These are phyloP conservation scores for Silurus asotus DNA, from an alignment of 2,113 vertebrate genomes.

Conservation along the genomic window DNA sequence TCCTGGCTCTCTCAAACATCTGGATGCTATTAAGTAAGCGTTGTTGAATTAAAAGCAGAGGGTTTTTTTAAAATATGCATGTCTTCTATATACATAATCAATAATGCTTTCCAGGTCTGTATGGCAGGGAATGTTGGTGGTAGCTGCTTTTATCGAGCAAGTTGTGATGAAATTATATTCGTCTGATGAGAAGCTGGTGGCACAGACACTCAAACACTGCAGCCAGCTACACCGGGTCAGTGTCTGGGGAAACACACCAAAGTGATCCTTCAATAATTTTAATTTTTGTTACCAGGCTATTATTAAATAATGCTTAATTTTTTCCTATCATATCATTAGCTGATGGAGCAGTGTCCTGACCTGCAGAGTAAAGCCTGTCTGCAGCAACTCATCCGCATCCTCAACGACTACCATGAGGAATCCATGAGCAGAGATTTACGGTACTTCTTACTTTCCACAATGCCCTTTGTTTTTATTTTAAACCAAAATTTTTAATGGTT, in stretches of 20 bases:
- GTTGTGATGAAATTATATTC: constrained; percentile 57
- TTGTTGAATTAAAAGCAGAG: neutral
- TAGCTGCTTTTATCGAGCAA: constrained; percentile 69
- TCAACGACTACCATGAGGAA: constrained; percentile 66
- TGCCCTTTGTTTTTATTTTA: neutral
- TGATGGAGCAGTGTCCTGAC: constrained; percentile 67
- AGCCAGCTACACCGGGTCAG: constrained; percentile 64
- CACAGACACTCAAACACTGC: constrained; percentile 67
- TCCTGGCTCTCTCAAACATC: constrained; percentile 53
- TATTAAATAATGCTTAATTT: neutral
- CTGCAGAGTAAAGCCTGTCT: constrained; percentile 56
- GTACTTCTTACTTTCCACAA: constrained; percentile 44
- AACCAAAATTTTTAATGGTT: neutral
- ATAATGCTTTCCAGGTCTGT: constrained; percentile 50
- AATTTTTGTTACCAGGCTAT: neutral
- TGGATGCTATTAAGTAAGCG: constrained; percentile 68
- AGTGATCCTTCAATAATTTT: neutral
- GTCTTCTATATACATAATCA: neutral
- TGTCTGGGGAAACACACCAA: neutral
- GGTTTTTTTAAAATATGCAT: neutral
- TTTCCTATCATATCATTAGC: constrained; percentile 51
- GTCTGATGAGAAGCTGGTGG: constrained; percentile 43
- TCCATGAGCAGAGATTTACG: constrained; percentile 63
- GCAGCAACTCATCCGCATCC: constrained; percentile 68
- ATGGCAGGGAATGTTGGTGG: constrained; percentile 66